Conservation (phyloP, 2,797 vertebrate species). For the Neolamprologus multifasciatus region DNA sequence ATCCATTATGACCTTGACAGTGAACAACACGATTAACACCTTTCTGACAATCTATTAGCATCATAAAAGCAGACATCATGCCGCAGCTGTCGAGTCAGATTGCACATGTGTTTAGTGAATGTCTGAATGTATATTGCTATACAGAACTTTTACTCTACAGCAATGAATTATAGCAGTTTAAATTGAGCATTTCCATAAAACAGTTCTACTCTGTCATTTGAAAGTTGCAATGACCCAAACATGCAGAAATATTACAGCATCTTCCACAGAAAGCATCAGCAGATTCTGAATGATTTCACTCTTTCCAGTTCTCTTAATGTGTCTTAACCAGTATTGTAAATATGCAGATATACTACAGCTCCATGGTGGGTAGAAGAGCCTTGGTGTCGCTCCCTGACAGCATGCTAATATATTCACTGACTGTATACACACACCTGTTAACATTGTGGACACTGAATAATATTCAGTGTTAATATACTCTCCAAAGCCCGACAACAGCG, state of each 20-base stretch:
- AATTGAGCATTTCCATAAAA: neutral
- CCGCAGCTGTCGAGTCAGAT: neutral
- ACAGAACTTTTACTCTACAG: neutral
- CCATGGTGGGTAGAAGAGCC: constrained; percentile 44
- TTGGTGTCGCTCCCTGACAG: constrained; percentile 49
- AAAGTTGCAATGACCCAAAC: neutral
- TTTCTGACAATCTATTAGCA: neutral
- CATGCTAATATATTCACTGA: constrained; percentile 66
- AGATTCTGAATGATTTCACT: constrained; percentile 11
- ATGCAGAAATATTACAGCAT: neutral
- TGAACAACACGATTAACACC: neutral
- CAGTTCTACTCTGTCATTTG: neutral
- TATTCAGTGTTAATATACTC: constrained; percentile 23
- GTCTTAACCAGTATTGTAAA: constrained; percentile 63
- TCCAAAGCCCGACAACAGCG: constrained; percentile 1
- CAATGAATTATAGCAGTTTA: neutral
- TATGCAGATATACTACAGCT: constrained; percentile 54
- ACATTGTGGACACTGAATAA: constrained; percentile 29
- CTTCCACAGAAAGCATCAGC: constrained; percentile 38
- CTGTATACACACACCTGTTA: constrained; percentile 43
- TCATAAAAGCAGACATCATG: neutral
- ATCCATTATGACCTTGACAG: neutral
- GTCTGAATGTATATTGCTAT: neutral
- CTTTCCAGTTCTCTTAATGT: constrained; percentile 12
- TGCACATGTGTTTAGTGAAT: neutral